Base-by-base conservation (phyloP, 2,113 vertebrate species). In the Isurus oxyrinchus region DNA sequence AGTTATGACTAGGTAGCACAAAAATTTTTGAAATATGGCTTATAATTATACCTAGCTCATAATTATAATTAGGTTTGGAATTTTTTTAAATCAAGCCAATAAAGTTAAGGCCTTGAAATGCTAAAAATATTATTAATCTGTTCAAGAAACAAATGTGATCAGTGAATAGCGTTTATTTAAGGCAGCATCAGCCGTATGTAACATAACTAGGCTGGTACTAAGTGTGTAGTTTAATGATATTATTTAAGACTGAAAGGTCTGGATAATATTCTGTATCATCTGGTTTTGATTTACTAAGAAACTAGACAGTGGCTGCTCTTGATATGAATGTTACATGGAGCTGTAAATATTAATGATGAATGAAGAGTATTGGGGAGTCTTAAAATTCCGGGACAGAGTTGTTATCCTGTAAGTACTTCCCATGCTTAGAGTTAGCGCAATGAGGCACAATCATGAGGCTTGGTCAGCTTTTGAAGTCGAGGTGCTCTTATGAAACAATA, bases 281-380 rank as follows among this genome's bases (percentile, higher is more conserved):
- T 95, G 94, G 94, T 95, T 95, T 95, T 76, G 27, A 72, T 95
- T 95, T 95, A 59, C 66, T 27, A 25, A 95, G 67, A 72, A 95
- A 76, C 67, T 95, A 95, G 66, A 72, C 94, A 95, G 94, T 49
- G 69, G 94, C 67, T 95, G 44, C 66, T 95, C 94, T 76, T 76
- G 66, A 95, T 95, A 95, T 95, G 67, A 72, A 53, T 95, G 94
- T 76, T 72, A 95, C 94, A 95, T 95, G 25, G 53, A 95, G 94
- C 67, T 76, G 94, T 95, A 95, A 95, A 95, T 95, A 95, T 95
- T 95, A 95, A 95, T 95, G 94, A 95, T 95, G 67, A 72, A 53
- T 55, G 67, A 95, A 72, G 94, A 76, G 94, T 95, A 53, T 53
- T 72, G 49, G 40, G 66, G 44, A 72, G 67, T 76, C 94, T 66